phyloP scores from a whole-genome alignment of 2,113 vertebrate species.

The Neoarius graeffei region DNA sequence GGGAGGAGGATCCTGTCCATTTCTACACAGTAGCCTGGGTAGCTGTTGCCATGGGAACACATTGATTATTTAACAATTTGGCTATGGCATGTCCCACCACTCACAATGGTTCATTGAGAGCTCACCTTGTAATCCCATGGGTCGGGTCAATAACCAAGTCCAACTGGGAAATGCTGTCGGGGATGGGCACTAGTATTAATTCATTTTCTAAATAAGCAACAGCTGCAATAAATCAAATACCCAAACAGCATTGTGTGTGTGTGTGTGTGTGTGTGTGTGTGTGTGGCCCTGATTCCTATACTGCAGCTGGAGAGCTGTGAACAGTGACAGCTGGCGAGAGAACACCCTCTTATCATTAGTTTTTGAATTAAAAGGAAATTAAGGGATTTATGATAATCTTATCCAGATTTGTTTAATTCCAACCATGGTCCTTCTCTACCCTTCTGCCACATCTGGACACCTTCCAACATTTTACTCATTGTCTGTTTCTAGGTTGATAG shows the following conservation, averaged over 20 bases:
- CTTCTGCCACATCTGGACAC: slow-evolving; percentile 55
- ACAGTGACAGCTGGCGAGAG: slow-evolving; percentile 55
- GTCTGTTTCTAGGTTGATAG: not conserved
- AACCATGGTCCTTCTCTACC: slow-evolving; percentile 40
- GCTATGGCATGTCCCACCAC: slow-evolving; percentile 57
- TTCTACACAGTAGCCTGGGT: slow-evolving; percentile 50
- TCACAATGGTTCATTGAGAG: slow-evolving; percentile 67
- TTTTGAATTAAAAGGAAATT: slow-evolving; percentile 63
- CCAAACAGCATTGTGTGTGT: slow-evolving; percentile 3
- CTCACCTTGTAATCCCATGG: slow-evolving; percentile 62
- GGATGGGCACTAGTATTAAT: slow-evolving; percentile 54
- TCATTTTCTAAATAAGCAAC: slow-evolving; percentile 35
- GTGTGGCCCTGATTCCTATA: slow-evolving; percentile 28
- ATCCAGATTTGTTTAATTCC: slow-evolving; percentile 64
- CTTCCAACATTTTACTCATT: slow-evolving; percentile 42
- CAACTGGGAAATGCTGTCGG: slow-evolving; percentile 52
- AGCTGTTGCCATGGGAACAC: slow-evolving; percentile 72
- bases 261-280: not conserved
- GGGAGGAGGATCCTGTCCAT: slow-evolving; percentile 55
- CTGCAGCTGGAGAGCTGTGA: slow-evolving; percentile 52
- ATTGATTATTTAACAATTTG: slow-evolving; percentile 80
- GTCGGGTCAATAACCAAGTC: slow-evolving; percentile 56
- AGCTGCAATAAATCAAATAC: slow-evolving; percentile 48
- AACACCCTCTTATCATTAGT: slow-evolving; percentile 55
- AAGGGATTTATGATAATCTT: slow-evolving; percentile 62